Base-by-base conservation (phyloP, 2,888 invertebrate genomes). In the Petrolisthes manimaculis region DNA sequence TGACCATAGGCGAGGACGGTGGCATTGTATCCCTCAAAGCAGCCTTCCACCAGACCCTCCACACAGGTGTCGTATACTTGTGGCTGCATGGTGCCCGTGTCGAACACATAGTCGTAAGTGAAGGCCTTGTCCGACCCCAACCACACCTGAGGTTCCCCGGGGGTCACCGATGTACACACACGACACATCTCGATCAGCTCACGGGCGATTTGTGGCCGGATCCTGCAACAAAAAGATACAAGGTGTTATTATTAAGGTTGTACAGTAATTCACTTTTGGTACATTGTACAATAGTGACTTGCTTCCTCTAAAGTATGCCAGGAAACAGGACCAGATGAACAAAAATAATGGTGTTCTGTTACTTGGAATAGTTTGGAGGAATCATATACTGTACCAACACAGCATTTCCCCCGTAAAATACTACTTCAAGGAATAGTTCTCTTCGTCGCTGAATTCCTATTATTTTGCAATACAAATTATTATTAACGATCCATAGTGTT, bases 1-100 rank as follows among this genome's bases (percentile, higher is more conserved):
- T 98, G 98, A 91, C 98, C 98, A 94, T 98, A 98, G 0, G 99
- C 99, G 92, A 99, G 95, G 75, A 99, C 97, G 14, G 99, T 99
- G 21, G 99, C 99, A 94, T 99, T 99, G 94, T 98, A 99, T 88
- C 99, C 99, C 92, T 98, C 97, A 89, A 99, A 95, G 9, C 98
- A 96, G 56, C 98, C 97, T 91, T 97, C 97, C 91, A 99, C 96
- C 88, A 99, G 95, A 85, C 95, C 95, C 87, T 95, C 95, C 84
- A 98, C 97, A 92, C 97, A 97, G 14, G 95, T 95, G 79, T 96
- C 95, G 93, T 98, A 99, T 54, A 99, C 95, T 14, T 93, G 92
- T 88, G 95, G 95, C 93, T 98, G 99, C 84, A 93, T 93, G 77
- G 95, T 94, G 86, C 94, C 94, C 86, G 95, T 96, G 93, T 98